phyloP scores from a whole-genome alignment of 2,113 vertebrate species.

The Coptodon rendalli region DNA sequence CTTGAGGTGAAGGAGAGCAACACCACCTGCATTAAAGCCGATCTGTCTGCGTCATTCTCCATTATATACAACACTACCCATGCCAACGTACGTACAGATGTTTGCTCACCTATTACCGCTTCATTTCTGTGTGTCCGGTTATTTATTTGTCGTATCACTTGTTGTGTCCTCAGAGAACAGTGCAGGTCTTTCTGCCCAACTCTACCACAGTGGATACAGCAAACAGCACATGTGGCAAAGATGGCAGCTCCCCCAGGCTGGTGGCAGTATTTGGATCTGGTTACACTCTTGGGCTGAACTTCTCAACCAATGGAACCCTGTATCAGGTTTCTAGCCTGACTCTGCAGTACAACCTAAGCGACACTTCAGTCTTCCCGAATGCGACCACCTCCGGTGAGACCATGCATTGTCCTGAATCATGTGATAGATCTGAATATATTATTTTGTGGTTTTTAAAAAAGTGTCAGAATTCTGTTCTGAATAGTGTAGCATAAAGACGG shows the following conservation, averaged over 20 bases:
- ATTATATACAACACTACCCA: conserved; percentile 69
- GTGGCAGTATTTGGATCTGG: conserved; percentile 71
- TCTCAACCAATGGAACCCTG: conserved; percentile 58
- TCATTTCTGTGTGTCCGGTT: background rate
- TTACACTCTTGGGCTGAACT: conserved; percentile 73
- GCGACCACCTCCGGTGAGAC: conserved; percentile 74
- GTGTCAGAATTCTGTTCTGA: background rate
- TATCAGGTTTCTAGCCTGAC: conserved; percentile 74
- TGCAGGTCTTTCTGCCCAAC: conserved; percentile 64
- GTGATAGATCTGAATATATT: background rate
- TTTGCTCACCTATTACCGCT: background rate
- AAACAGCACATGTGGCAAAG: conserved; percentile 75
- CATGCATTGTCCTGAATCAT: background rate
- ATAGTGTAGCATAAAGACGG: background rate
- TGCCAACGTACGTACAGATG: conserved; percentile 35
- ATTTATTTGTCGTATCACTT: background rate
- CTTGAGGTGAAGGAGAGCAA: conserved; percentile 79
- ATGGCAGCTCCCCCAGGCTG: conserved; percentile 50
- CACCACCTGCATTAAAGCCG: conserved; percentile 80
- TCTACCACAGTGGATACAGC: conserved; percentile 54
- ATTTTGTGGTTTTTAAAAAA: background rate
- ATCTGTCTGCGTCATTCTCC: conserved; percentile 76
- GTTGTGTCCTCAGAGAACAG: conserved; percentile 51
- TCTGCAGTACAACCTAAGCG: conserved; percentile 82
- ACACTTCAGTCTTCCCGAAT: conserved; percentile 72